Percentiles rank a stretch among this genome's conserved stretches.
These are phyloP conservation scores for Scomber japonicus DNA, from an alignment of 2,113 vertebrate species.

Conservation along the genomic window DNA sequence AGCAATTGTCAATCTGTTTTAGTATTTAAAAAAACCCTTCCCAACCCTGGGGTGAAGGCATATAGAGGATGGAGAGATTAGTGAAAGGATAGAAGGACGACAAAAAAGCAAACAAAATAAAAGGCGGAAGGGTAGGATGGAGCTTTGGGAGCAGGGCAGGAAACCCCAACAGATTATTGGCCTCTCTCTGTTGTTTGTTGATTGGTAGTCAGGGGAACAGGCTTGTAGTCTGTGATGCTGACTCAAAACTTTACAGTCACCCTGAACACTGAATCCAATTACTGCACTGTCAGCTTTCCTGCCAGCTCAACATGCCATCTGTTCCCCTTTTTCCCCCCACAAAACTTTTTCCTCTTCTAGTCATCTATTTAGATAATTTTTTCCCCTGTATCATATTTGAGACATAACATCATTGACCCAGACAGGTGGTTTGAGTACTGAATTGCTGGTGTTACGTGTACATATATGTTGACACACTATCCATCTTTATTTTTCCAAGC, in stretches of 20 bases:
- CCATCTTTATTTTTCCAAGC: constrained; percentile 22
- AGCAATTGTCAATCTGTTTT: constrained; percentile 11
- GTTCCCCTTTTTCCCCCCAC: not conserved
- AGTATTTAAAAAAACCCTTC: not conserved
- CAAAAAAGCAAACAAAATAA: not conserved
- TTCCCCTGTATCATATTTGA: not conserved
- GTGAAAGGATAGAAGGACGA: constrained; percentile 27
- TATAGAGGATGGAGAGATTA: constrained; percentile 20
- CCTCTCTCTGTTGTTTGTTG: constrained; percentile 79
- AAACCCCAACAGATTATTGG: constrained; percentile 72
- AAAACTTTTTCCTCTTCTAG: constrained; percentile 15
- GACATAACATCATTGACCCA: constrained; percentile 25
- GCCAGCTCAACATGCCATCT: constrained; percentile 44
- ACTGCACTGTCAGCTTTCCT: constrained; percentile 30
- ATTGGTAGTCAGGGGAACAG: constrained; percentile 72
- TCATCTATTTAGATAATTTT: constrained; percentile 37
- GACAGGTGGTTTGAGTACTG: constrained; percentile 15
- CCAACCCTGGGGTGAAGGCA: not conserved
- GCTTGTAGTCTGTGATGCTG: constrained; percentile 54
- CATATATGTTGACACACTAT: constrained; percentile 1
- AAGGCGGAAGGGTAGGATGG: constrained; percentile 31
- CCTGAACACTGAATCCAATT: constrained; percentile 50
- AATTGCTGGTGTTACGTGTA: constrained; percentile 17
- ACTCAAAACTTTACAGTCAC: constrained; percentile 53
- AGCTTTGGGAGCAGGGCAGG: constrained; percentile 55